Conservation (phyloP, 2,888 invertebrate genomes). For the Eupeodes luniger region DNA sequence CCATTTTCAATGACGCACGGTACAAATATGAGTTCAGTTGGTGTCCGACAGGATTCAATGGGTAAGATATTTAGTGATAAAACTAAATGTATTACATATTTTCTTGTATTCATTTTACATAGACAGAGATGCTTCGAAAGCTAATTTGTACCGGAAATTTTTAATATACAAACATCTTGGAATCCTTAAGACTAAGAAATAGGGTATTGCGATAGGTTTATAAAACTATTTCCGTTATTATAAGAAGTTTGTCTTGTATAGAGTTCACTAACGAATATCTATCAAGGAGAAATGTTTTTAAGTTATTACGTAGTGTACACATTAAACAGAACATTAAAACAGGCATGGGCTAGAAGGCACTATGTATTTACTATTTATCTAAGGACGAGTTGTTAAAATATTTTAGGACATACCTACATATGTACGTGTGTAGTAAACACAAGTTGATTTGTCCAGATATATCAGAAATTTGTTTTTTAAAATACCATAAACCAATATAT, state of each 20-base stretch:
- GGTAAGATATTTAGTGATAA: slow-evolving; percentile 85
- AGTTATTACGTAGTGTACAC: not conserved
- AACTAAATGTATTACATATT: not conserved
- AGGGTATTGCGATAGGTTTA: slow-evolving; percentile 53
- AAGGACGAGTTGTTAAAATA: too few relatives aligned
- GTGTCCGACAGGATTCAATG: slow-evolving; percentile 94
- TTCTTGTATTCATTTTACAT: not conserved
- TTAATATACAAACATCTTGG: slow-evolving; percentile 63
- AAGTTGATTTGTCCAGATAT: too few relatives aligned
- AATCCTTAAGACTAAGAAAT: slow-evolving; percentile 36
- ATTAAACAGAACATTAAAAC: too few relatives aligned
- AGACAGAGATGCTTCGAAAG: not conserved
- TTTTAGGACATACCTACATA: too few relatives aligned
- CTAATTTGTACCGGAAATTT: slow-evolving; percentile 71
- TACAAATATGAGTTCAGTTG: slow-evolving; percentile 96
- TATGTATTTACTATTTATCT: too few relatives aligned
- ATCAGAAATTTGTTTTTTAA: too few relatives aligned
- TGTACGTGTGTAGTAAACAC: too few relatives aligned
- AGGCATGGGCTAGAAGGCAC: too few relatives aligned
- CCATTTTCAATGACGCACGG: slow-evolving; percentile 97
- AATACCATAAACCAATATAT: too few relatives aligned
- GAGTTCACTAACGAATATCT: not conserved
- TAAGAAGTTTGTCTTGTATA: slow-evolving; percentile 30
- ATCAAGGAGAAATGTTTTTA: not conserved
- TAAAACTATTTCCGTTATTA: slow-evolving; percentile 71